Conservation (phyloP, 2,888 invertebrate species). For the Ischnura elegans region DNA sequence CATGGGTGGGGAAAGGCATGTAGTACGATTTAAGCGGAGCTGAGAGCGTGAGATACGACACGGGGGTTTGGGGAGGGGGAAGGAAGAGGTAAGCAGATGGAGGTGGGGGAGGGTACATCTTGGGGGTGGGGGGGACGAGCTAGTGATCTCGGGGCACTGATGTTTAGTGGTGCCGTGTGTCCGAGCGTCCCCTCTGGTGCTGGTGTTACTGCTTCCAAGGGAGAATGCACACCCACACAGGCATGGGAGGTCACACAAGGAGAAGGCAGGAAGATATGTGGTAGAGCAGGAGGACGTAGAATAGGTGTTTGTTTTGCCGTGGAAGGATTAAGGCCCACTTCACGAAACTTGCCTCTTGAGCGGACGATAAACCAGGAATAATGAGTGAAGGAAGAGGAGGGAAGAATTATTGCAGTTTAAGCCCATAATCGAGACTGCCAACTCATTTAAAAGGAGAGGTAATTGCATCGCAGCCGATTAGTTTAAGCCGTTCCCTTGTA, state of each 20-base stretch:
- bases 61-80: neutral
- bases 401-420: slow-evolving; percentile 40
- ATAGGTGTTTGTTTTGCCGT: slow-evolving; percentile 58
- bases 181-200: neutral
- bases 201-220: neutral
- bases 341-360: slow-evolving; percentile 50
- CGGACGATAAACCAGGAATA: slow-evolving; percentile 45
- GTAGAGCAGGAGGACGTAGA: neutral
- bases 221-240: neutral
- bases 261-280: slow-evolving; percentile 36
- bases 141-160: neutral
- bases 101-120: neutral
- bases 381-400: neutral
- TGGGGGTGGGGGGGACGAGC: neutral
- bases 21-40: neutral
- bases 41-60: neutral
- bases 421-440: slow-evolving; percentile 8
- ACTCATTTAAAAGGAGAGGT: slow-evolving; percentile 4
- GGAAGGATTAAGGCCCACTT: slow-evolving; percentile 56
- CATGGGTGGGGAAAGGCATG: neutral
- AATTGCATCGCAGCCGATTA: neutral
- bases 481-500: neutral
- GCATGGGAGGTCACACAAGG: neutral
- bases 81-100: neutral
- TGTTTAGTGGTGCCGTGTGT: neutral